Conservation (phyloP, 2,113 vertebrate genomes). For the Copsychus sechellarum region DNA sequence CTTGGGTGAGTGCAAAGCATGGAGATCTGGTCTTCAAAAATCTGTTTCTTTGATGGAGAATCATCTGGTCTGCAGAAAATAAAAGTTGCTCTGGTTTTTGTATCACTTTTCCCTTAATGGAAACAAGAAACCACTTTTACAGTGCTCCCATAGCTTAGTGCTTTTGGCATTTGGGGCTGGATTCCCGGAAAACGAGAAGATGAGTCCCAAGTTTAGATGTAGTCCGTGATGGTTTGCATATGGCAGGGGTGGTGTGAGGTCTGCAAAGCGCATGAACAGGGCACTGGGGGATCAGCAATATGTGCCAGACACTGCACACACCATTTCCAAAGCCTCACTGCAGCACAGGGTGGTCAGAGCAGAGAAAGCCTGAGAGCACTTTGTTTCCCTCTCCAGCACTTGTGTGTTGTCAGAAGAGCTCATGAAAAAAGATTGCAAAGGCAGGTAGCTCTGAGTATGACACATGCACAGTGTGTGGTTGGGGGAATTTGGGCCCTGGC, state of each 20-base stretch:
- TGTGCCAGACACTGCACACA: rapidly evolving
- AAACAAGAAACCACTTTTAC: neutral
- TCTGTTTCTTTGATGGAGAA: neutral
- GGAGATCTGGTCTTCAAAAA: neutral
- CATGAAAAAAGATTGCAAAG: neutral
- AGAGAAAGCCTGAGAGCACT: neutral
- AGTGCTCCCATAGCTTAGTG: neutral
- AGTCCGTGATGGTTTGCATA: neutral
- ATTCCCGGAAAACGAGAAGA: neutral
- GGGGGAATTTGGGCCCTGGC: neutral
- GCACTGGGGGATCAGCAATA: neutral
- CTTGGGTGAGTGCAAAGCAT: neutral
- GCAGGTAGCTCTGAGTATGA: neutral
- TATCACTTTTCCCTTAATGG: neutral
- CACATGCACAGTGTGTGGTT: rapidly evolving
- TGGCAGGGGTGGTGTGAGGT: neutral
- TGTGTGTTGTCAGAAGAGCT: rapidly evolving
- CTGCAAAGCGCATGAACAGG: rapidly evolving
- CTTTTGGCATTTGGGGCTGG: neutral
- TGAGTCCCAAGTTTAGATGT: neutral
- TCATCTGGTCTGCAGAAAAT: neutral
- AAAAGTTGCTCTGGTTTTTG: neutral
- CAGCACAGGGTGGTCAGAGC: neutral
- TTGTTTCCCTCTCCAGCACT: neutral
- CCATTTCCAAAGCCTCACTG: neutral